A percentile compares a stretch with the other conserved stretches of the same genome.
phyloP scores from a whole-genome alignment of 2,888 invertebrate species.

The Idaea aversata region DNA sequence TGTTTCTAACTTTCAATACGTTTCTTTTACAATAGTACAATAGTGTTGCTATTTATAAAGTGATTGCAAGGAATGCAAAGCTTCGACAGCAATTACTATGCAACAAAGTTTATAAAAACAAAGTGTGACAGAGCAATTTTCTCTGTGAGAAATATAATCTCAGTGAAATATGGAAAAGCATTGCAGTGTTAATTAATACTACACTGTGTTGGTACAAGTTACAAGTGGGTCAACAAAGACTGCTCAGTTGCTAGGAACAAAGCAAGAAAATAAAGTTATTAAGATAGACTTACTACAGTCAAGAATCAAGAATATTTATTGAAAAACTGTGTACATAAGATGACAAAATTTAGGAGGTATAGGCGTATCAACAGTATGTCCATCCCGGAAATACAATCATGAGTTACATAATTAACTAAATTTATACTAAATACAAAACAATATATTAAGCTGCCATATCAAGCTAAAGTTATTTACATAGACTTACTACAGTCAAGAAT shows the following conservation, averaged over 20 bases:
- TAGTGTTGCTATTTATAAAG: background rate
- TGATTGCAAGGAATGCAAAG: background rate
- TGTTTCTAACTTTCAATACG: background rate
- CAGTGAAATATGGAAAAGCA: slow-evolving; percentile 21
- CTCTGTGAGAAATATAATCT: slow-evolving; percentile 25
- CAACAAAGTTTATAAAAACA: slow-evolving; percentile 18
- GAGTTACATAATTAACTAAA: too few relatives aligned
- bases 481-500: too few relatives aligned
- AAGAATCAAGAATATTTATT: too few relatives aligned
- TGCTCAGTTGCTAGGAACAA: background rate
- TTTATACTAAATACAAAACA: too few relatives aligned
- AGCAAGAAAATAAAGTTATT: background rate
- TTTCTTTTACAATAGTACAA: background rate
- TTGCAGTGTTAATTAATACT: slow-evolving; percentile 20
- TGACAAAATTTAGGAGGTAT: too few relatives aligned
- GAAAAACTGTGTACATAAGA: too few relatives aligned
- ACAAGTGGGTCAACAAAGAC: slow-evolving; percentile 1
- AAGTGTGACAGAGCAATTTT: slow-evolving; percentile 17
- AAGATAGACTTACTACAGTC: too few relatives aligned
- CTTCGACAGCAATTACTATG: background rate
- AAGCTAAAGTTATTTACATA: too few relatives aligned
- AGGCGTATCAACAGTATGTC: too few relatives aligned
- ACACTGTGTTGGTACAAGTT: slow-evolving; percentile 11
- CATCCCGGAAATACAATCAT: too few relatives aligned
- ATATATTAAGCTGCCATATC: too few relatives aligned